Evolutionary conservation across 2,888 invertebrate species (phyloP), one percentile per base, ranked within the genome.

Genomic region (Hyalella azteca): DNA sequence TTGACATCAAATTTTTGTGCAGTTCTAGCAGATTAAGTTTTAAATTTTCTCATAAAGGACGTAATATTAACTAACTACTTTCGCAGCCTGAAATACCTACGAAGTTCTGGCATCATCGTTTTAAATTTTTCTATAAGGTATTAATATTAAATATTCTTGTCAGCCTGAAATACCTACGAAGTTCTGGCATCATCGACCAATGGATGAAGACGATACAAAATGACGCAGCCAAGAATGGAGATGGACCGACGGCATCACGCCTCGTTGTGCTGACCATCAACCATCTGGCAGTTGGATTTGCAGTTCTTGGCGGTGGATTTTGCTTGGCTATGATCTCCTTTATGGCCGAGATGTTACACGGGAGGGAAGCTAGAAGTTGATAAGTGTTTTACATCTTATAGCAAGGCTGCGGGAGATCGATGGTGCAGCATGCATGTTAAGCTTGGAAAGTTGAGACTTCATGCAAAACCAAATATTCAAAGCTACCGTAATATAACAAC

Each of bases 211-310:
- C n/a, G 19, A 19, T 39, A 19, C 66, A 66, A 36, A n/a, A 19
- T n/a, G 66, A 66, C 19, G 66, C 5, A 19, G 66, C 22, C 22
- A 66, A 5, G 36, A 66, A 36, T 19, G 3, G 39, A 3, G 29
- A 32, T 1, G 13, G 3, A 29, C 66, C 39, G 11, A 19, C 66
- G 36, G 66, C 32, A 19, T n/a, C 1, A 3, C 22, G 13, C 36
- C 36, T 66, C 36, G 29, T 29, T 3, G 66, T 29, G 66, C 66
- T 66, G 36, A 36, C 36, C 3, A 3, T 66, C 32, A 66, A 36
- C 66, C 66, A 66, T 39, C 15, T 66, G 66, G 66, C 66, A 13
- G 32, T 66, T 66, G 66, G 66, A 13, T 66, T 66, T 15, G 66
- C 66, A 9, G 66, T 66, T 5, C 66, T 66, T 32, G 66, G 29